A percentile compares a stretch with the other conserved stretches of the same genome.
Evolutionary conservation across 2,888 invertebrate species (phyloP).

Genomic region (Dynastes tityus): DNA sequence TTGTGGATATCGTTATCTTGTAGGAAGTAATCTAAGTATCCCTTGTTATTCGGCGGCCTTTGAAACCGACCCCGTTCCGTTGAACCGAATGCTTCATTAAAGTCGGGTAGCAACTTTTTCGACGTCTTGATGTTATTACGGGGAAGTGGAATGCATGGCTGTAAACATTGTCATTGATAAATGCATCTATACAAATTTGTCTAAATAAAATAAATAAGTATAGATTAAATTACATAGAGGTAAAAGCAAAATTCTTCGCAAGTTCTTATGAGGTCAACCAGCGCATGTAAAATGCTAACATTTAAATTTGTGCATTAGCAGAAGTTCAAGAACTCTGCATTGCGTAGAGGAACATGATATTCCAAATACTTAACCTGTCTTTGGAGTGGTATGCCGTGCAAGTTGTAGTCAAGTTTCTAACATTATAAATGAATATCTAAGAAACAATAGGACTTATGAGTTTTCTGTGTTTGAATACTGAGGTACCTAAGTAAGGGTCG

Average conservation of each 20-base stretch:
- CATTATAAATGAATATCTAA: no score
- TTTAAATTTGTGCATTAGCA: no score
- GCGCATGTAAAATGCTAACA: neutral
- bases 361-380: neutral
- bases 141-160: constrained; percentile 24
- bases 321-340: neutral
- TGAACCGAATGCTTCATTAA: constrained; percentile 89
- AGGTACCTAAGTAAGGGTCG: no score
- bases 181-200: no score
- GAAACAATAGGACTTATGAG: no score
- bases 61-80: constrained; percentile 88
- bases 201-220: neutral
- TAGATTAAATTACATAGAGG: neutral
- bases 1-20: constrained; percentile 58
- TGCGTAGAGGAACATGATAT: neutral
- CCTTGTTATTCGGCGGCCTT: constrained; percentile 68
- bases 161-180: constrained; percentile 16
- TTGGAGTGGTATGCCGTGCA: neutral
- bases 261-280: neutral
- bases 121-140: constrained; percentile 54
- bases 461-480: no score
- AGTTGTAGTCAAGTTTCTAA: neutral
- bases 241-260: neutral
- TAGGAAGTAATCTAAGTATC: constrained; percentile 65
- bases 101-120: constrained; percentile 80